These are phyloP conservation scores for Tauraco hartlaubi DNA, from an alignment of 2,797 vertebrate species.

Conservation along the genomic window DNA sequence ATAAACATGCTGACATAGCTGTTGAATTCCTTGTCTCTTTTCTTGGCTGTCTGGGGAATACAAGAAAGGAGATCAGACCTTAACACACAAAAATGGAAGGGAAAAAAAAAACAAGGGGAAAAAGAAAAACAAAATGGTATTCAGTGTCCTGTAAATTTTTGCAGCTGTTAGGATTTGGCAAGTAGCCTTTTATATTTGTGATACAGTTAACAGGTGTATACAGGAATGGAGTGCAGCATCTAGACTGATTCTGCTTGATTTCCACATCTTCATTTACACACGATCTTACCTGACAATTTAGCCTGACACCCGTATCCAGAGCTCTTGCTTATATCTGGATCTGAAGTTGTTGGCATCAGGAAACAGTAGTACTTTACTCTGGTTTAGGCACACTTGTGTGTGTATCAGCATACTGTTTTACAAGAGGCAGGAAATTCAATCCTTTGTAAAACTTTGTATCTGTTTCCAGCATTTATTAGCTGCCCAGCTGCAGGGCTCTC, in stretches of 20 bases:
- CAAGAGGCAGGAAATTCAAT: not conserved
- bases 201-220: not conserved
- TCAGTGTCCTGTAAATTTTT: not conserved
- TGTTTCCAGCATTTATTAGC: not conserved
- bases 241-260: not conserved
- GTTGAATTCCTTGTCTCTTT: not conserved
- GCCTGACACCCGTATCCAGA: not conserved
- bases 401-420: not conserved
- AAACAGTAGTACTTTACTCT: not conserved
- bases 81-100: not conserved
- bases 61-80: not conserved
- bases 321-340: not conserved
- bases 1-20: not conserved
- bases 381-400: not conserved
- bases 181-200: not conserved
- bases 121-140: not conserved
- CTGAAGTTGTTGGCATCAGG: not conserved
- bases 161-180: not conserved
- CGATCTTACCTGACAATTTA: not conserved
- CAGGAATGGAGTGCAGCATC: not conserved
- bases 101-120: not conserved
- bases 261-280: not conserved
- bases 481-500: not conserved
- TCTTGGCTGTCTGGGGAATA: not conserved
- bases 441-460: not conserved